A percentile compares a stretch with the other conserved stretches of the same genome.
Evolutionary conservation across 2,113 vertebrate species (phyloP).

Genomic region (Dipodomys ordii): DNA sequence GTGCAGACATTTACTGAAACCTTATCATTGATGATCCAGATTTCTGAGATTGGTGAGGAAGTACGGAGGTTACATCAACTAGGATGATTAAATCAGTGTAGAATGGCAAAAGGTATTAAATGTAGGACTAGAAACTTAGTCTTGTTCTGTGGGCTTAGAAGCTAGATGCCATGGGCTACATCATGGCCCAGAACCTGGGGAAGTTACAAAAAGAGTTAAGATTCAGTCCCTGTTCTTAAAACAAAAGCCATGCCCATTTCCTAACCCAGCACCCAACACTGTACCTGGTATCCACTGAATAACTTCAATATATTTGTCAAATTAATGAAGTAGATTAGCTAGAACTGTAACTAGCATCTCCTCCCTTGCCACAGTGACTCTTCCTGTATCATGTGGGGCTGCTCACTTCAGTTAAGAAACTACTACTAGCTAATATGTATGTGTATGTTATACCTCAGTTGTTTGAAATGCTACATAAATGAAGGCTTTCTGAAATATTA

Average conservation of each 20-base stretch:
- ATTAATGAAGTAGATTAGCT: neutral
- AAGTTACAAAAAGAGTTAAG: neutral
- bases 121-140: constrained; percentile 5
- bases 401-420: neutral
- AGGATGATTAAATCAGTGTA: neutral
- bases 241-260: neutral
- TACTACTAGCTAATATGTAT: constrained; percentile 31
- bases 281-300: neutral
- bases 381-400: neutral
- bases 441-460: neutral
- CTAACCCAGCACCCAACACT: neutral
- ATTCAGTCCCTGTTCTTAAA: neutral
- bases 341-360: neutral
- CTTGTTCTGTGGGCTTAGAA: neutral
- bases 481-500: constrained; percentile 12
- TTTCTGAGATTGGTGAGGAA: neutral
- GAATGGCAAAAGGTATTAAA: constrained; percentile 35
- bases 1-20: neutral
- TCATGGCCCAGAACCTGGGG: neutral
- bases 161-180: neutral
- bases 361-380: neutral
- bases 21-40: neutral
- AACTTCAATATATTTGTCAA: constrained; percentile 36
- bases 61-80: neutral
- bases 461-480: constrained; percentile 21